These are phyloP conservation scores for Vanacampus margaritifer DNA, from an alignment of 2,113 vertebrate genomes.

Conservation along the genomic window DNA sequence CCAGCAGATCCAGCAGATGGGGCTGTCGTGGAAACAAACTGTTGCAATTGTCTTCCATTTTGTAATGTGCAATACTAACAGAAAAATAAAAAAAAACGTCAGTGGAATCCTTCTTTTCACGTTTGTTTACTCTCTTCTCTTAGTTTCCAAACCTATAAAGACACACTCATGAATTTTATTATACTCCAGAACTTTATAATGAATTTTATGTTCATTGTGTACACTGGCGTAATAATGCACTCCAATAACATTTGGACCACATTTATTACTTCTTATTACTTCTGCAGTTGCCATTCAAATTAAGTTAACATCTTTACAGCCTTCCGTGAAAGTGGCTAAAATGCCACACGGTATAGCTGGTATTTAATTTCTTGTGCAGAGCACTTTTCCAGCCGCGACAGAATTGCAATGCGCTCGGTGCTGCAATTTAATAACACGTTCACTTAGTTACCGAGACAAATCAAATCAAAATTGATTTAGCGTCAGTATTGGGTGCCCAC, in stretches of 20 bases:
- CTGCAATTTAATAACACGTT: conserved; percentile 4
- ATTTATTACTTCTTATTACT: not conserved
- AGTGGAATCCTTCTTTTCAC: not conserved
- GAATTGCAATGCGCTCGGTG: conserved; percentile 5
- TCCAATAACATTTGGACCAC: not conserved
- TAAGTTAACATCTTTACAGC: not conserved
- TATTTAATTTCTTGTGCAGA: not conserved
- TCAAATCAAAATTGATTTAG: conserved; percentile 9
- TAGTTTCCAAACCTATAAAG: not conserved
- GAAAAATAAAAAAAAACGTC: no score
- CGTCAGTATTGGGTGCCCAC: conserved; percentile 4
- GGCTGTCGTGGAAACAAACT: not conserved
- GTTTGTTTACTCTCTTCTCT: not conserved
- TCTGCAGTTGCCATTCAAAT: not conserved
- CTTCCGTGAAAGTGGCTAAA: not conserved
- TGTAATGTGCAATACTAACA: no score
- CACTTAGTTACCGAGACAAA: not conserved
- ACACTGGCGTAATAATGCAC: not conserved
- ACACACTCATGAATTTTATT: not conserved
- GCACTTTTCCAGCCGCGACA: conserved; percentile 16
- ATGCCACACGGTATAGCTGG: conserved; percentile 16
- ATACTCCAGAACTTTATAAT: not conserved
- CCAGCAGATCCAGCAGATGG: not conserved
- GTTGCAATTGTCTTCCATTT: not conserved
- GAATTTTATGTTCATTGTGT: not conserved